Base-by-base conservation (phyloP, 2,113 vertebrate genomes). In the Crotophaga sulcirostris region DNA sequence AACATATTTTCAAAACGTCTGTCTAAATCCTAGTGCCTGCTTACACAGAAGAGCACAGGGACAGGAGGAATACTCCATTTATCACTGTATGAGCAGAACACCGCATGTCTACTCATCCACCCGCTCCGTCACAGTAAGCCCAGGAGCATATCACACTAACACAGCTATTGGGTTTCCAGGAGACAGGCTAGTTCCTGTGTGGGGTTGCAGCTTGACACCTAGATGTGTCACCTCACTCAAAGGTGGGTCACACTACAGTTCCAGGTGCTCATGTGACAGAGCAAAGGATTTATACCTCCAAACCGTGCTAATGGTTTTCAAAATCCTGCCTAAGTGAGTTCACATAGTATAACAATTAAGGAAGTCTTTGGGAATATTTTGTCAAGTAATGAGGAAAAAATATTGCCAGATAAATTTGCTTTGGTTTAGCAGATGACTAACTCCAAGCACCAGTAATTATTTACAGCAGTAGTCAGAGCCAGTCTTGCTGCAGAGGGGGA, bases 31-130 rank as follows among this genome's bases (percentile, higher is more conserved):
- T 36, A 42, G 62, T 92, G 91, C 83, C 31, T 60, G 78, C 67
- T 84, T n/a, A 29, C 90, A 69, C 10, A 25, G 67, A 29, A 24
- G 56, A 75, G 66, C 34, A 33, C 34, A 38, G 78, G 66, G 36
- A 36, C 83, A 60, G 0, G 0, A 69, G 42, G 55, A 90, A 77
- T 38, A 14, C 70, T 79, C 56, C 47, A 59, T 86, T 74, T 63
- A 74, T 84, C 68, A 62, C 33, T n/a, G 10, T 6, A 3, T 0
- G 3, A 82, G 21, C 0, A 0, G 10, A 59, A 40, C 1, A 0
- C 74, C 12, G 74, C 42, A 4, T 9, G 67, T 31, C 67, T 56
- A 19, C 63, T 86, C 72, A 7, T 31, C 31, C 25, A 34, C 45
- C 52, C 0, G 3, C 70, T 49, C 58, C 0, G 0, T 6, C 83